Conservation (phyloP, 2,888 invertebrate species). For the Synergus gifuensis region DNA sequence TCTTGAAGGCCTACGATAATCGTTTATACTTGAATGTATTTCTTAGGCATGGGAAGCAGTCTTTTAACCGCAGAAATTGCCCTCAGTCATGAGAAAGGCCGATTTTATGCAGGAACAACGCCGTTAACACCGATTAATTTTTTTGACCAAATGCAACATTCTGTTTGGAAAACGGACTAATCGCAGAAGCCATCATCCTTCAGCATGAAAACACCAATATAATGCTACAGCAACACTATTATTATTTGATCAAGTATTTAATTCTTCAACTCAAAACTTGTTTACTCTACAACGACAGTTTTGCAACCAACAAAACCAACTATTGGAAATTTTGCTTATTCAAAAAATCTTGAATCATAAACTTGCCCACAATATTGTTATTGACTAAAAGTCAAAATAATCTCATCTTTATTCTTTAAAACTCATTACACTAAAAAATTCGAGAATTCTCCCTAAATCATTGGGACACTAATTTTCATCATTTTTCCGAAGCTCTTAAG, state of each 20-base stretch:
- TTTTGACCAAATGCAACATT: slow-evolving; percentile 29
- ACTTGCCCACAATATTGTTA: background rate
- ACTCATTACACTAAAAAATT: no score
- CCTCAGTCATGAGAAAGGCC: slow-evolving; percentile 25
- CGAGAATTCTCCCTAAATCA: background rate
- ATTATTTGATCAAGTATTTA: slow-evolving; percentile 9
- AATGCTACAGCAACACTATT: slow-evolving; percentile 15
- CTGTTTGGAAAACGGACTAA: slow-evolving; percentile 33
- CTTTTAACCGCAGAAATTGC: slow-evolving; percentile 20
- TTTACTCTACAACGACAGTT: background rate
- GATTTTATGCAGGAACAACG: slow-evolving; percentile 32
- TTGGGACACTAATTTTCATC: background rate
- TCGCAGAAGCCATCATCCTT: slow-evolving; percentile 17
- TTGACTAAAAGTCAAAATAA: background rate
- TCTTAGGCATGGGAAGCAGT: slow-evolving; percentile 31
- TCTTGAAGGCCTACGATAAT: slow-evolving; percentile 25
- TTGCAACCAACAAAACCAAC: background rate
- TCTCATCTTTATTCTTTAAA: background rate
- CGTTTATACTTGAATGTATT: slow-evolving; percentile 35
- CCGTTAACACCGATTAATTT: slow-evolving; percentile 26
- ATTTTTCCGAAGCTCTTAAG: background rate
- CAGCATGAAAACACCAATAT: background rate
- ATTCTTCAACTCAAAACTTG: background rate
- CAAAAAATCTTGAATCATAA: background rate
- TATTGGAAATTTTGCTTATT: background rate